These are phyloP conservation scores for Belonocnema kinseyi DNA, from an alignment of 1,140 invertebrate genomes.

Conservation along the genomic window DNA sequence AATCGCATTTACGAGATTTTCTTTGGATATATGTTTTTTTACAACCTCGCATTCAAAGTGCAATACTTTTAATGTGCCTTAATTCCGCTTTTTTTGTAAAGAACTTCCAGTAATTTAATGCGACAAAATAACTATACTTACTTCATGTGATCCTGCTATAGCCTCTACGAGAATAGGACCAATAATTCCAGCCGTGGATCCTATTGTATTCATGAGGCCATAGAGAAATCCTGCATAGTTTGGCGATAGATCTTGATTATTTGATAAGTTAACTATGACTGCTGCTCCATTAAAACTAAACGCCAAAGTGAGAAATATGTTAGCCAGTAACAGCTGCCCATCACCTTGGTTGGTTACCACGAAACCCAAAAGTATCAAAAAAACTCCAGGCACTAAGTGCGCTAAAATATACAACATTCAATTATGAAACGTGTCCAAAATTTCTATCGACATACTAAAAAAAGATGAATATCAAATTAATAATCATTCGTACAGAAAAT, in stretches of 20 bases:
- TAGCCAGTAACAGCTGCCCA: constrained; percentile 68
- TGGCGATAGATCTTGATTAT: constrained; percentile 88
- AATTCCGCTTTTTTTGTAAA: too few relatives aligned
- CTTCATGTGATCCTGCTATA: constrained; percentile 42
- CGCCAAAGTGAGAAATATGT: constrained; percentile 82
- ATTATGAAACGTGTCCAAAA: not conserved
- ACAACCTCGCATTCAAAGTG: too few relatives aligned
- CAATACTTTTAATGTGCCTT: too few relatives aligned
- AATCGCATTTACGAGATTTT: too few relatives aligned
- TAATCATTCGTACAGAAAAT: constrained; percentile 79
- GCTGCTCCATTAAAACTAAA: constrained; percentile 89
- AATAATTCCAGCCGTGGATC: constrained; percentile 81
- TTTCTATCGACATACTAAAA: too few relatives aligned
- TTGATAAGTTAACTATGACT: constrained; percentile 86
- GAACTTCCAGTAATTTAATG: not conserved
- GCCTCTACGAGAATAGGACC: constrained; percentile 74
- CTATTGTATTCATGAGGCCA: constrained; percentile 84
- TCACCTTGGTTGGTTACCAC: constrained; percentile 37
- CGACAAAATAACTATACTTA: too few relatives aligned
- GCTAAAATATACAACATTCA: constrained; percentile 71
- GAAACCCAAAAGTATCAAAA: constrained; percentile 79
- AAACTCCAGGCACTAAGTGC: constrained; percentile 82
- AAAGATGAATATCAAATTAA: not conserved
- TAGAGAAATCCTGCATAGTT: constrained; percentile 86
- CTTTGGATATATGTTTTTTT: too few relatives aligned